phyloP scores from a whole-genome alignment of 2,113 vertebrate species.

The Drymodes brunneopygia region DNA sequence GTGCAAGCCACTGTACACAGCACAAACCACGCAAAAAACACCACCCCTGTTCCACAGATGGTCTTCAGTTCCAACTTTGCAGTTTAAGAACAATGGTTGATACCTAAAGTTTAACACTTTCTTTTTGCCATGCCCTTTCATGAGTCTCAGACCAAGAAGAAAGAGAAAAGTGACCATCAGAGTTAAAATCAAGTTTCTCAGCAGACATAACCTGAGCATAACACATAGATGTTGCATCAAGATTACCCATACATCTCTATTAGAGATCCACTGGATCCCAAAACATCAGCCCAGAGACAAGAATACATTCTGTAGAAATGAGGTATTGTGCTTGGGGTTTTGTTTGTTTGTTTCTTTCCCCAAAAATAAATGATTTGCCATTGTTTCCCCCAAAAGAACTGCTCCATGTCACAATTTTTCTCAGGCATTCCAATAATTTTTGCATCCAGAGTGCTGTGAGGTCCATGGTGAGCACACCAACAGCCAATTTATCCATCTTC shows the following conservation, averaged over 20 bases:
- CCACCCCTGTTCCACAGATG: neutral
- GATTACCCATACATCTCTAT: fast-evolving
- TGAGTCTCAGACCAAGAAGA: neutral
- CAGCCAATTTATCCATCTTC: neutral
- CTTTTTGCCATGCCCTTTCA: neutral
- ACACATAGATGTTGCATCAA: neutral
- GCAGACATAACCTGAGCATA: neutral
- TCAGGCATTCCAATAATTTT: neutral
- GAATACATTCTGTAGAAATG: neutral
- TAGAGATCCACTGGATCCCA: neutral
- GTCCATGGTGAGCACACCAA: neutral
- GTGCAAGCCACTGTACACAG: neutral
- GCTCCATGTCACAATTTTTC: neutral
- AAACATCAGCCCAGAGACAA: neutral
- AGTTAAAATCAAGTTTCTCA: neutral
- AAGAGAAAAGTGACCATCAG: neutral
- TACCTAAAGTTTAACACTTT: neutral
- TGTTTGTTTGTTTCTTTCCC: neutral
- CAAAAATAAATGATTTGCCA: neutral
- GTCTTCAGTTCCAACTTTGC: neutral
- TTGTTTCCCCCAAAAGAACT: neutral
- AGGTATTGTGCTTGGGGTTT: neutral
- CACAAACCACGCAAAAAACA: neutral
- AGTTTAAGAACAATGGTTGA: neutral
- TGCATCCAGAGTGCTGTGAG: neutral